Evolutionary conservation across 2,888 invertebrate species (phyloP).

Genomic region (Mythimna ferrago): DNA sequence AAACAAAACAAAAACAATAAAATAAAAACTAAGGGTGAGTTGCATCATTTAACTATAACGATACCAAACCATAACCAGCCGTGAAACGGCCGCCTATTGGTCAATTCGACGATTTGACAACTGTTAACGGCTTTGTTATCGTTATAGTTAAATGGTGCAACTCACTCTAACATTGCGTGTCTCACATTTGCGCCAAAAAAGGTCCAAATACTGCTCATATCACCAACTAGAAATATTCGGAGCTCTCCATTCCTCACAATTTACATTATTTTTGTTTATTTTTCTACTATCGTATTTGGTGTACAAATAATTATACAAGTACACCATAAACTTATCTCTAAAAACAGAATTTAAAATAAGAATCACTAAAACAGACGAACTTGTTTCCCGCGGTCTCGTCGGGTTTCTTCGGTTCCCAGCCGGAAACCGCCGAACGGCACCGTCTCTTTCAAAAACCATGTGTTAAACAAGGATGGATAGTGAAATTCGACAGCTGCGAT

Average conservation of each 20-base stretch:
- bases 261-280: constrained; percentile 12
- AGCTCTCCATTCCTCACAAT: background rate
- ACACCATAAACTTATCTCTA: constrained; percentile 47
- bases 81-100: too few species aligned
- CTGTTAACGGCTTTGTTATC: too few species aligned
- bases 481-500: constrained; percentile 64
- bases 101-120: too few species aligned
- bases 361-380: constrained; percentile 46
- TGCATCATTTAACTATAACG: too few species aligned
- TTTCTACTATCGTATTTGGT: constrained; percentile 5
- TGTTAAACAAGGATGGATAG: constrained; percentile 33
- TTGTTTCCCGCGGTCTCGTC: constrained; percentile 51
- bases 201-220: background rate
- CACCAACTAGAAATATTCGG: constrained; percentile 7
- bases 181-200: too few species aligned
- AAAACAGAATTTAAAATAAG: constrained; percentile 48
- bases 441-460: constrained; percentile 53
- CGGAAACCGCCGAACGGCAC: constrained; percentile 44
- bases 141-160: too few species aligned
- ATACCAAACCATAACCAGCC: too few species aligned
- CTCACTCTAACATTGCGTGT: too few species aligned
- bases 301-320: constrained; percentile 44
- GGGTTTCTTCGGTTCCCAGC: constrained; percentile 50
- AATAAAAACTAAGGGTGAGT: too few species aligned
- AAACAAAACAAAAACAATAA: too few species aligned